These are phyloP conservation scores for Sebastes baramenuke DNA, from an alignment of 2,797 vertebrate species.

Conservation along the genomic window DNA sequence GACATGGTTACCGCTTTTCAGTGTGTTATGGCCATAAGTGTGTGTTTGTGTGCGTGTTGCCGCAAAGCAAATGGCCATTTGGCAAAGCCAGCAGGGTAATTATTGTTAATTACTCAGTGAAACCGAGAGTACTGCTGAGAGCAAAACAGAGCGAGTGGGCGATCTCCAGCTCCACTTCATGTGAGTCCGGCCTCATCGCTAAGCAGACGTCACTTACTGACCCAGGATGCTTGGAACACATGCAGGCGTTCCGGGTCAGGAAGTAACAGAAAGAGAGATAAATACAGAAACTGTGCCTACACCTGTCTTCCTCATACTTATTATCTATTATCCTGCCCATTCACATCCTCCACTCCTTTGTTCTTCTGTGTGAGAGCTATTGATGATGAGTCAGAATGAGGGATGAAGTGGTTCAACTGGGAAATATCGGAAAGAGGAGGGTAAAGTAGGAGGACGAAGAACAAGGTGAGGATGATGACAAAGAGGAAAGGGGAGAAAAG, in stretches of 20 bases:
- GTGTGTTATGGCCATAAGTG: conserved; percentile 43
- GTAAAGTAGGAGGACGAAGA: conserved; percentile 36
- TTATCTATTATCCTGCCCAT: conserved; percentile 45
- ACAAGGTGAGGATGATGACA: conserved; percentile 32
- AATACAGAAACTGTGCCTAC: conserved; percentile 46
- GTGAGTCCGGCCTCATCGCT: conserved; percentile 28
- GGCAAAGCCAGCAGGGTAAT: conserved; percentile 73
- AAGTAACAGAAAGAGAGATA: conserved; percentile 25
- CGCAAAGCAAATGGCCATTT: conserved; percentile 71
- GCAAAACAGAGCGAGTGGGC: conserved; percentile 62
- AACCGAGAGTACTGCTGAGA: conserved; percentile 67
- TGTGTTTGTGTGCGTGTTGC: conserved; percentile 42
- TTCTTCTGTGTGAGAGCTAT: conserved; percentile 49
- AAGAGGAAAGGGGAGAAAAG: conserved; percentile 14
- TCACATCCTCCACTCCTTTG: conserved; percentile 50
- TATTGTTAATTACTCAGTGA: conserved; percentile 77
- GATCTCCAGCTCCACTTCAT: conserved; percentile 49
- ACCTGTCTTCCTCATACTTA: conserved; percentile 46
- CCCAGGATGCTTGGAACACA: conserved; percentile 34
- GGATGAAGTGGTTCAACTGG: conserved; percentile 58
- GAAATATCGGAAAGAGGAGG: conserved; percentile 21
- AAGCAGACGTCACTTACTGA: conserved; percentile 43
- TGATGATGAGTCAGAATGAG: conserved; percentile 58
- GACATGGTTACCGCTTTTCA: conserved; percentile 39
- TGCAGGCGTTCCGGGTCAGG: conserved; percentile 31